Percentiles rank a stretch among this genome's conserved stretches.
Conservation (phyloP, 2,888 invertebrate genomes). For the Acanthopleura granulata region DNA sequence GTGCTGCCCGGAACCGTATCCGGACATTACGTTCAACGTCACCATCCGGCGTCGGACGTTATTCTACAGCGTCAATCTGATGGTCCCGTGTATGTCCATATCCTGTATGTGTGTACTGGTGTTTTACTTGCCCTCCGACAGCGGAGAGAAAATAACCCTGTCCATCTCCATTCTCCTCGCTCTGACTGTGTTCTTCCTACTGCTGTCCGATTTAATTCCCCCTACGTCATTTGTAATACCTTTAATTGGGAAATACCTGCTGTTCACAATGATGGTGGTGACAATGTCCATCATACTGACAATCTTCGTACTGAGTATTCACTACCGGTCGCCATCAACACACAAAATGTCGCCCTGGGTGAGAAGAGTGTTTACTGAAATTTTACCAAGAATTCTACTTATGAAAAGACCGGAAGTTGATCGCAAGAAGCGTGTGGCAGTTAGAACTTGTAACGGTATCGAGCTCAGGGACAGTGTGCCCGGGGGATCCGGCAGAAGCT, state of each 20-base stretch:
- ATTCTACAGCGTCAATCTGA: slow-evolving; percentile 97
- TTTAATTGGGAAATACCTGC: slow-evolving; percentile 90
- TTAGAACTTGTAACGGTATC: slow-evolving; percentile 55
- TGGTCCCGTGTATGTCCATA: slow-evolving; percentile 96
- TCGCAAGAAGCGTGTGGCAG: slow-evolving; percentile 34
- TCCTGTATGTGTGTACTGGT: slow-evolving; percentile 95
- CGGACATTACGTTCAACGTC: slow-evolving; percentile 69
- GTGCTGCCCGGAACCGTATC: slow-evolving; percentile 67
- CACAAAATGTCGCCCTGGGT: slow-evolving; percentile 98
- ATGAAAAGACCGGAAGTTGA: slow-evolving; percentile 83
- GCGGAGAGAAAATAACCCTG: slow-evolving; percentile 97
- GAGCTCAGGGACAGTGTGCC: slow-evolving; percentile 48
- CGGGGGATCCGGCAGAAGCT: neutral
- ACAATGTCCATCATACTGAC: slow-evolving; percentile 95
- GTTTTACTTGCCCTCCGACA: slow-evolving; percentile 97
- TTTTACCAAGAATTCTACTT: slow-evolving; percentile 89
- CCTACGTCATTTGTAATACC: slow-evolving; percentile 97
- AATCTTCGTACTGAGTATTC: slow-evolving; percentile 95
- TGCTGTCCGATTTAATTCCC: slow-evolving; percentile 98
- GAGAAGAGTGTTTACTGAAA: slow-evolving; percentile 92
- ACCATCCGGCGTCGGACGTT: slow-evolving; percentile 75
- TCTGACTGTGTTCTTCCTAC: slow-evolving; percentile 98
- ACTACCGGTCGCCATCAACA: slow-evolving; percentile 97
- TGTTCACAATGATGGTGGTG: slow-evolving; percentile 98
- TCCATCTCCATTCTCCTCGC: slow-evolving; percentile 97